phyloP scores from a whole-genome alignment of 2,797 vertebrate genomes.

The Phalanger gymnotis region DNA sequence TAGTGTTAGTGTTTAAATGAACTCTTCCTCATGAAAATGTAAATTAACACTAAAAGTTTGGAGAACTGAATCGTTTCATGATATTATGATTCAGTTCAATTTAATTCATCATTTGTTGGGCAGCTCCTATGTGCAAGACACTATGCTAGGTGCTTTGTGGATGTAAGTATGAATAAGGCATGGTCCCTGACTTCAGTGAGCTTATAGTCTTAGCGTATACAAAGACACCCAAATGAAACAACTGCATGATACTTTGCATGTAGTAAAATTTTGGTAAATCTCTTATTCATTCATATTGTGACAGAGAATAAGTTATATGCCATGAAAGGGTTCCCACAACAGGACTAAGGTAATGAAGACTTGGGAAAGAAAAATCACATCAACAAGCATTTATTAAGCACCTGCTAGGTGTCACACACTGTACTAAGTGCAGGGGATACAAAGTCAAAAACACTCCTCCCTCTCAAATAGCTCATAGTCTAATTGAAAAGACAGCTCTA shows the following conservation, averaged over 20 bases:
- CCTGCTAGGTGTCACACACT: neutral
- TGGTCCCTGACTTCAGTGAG: neutral
- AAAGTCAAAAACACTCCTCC: neutral
- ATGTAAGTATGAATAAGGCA: neutral
- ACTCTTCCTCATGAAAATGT: neutral
- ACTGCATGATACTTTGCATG: neutral
- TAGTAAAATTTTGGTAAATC: neutral
- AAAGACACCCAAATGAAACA: neutral
- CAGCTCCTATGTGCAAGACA: neutral
- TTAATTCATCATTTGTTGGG: neutral
- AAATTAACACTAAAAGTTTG: neutral
- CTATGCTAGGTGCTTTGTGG: neutral
- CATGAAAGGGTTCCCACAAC: neutral
- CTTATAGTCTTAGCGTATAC: neutral
- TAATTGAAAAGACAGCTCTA: neutral
- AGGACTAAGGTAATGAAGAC: neutral
- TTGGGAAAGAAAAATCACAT: neutral
- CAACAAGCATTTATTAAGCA: neutral
- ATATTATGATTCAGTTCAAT: neutral
- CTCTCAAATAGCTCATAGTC: neutral
- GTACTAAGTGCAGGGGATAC: neutral
- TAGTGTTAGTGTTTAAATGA: neutral
- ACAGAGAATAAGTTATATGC: neutral
- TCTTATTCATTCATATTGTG: neutral
- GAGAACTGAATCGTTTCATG: neutral